Evolutionary conservation across 2,113 vertebrate genomes (phyloP), one percentile per base, ranked within the genome.

Genomic region (Macquaria australasica): DNA sequence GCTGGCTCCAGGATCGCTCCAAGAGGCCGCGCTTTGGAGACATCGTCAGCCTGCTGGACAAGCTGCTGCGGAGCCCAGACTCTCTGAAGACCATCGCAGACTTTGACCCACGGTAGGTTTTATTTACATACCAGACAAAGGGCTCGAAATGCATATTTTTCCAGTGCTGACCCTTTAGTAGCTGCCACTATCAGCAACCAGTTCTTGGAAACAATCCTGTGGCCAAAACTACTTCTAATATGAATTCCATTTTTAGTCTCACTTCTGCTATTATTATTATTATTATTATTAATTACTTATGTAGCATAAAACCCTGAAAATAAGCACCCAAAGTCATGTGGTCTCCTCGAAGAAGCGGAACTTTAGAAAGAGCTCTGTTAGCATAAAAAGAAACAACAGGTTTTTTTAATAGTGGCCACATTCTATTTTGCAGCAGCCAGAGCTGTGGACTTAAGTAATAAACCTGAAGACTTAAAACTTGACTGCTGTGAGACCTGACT

Each of bases 1-100:
- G 98, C 88, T 99, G 98, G 98, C 97, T 96, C 81, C 98, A 99
- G 93, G 98, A 99, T 21, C 96, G 98, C 0, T 31, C 93, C 71
- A 97, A 97, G 77, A 96, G 98, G 69, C 98, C 98, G 37, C 97
- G 97, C 20, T 99, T 99, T 4, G 81, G 96, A 0, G 98, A 99
- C 77, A 95, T 99, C 0, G 97, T 99, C 87, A 98, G 97, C 91
- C 96, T 99, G 92, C 94, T 99, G 5, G 98, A 99, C 96, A 99
- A 99, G 87, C 96, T 99, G 67, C 95, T 99, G 91, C 97, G 97
- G 0, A 97, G 97, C 74, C 98, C 98, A 0, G 98, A 99, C 1
- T 98, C 98, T 39, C 97, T 99, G 81, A 97, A 97, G 95, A 93
- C 97, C 0, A 92, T 99, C 63, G 98, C 98, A 0, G 98, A 99